Evolutionary conservation across 2,888 invertebrate species (phyloP).

Genomic region (Allolobophora icterica): DNA sequence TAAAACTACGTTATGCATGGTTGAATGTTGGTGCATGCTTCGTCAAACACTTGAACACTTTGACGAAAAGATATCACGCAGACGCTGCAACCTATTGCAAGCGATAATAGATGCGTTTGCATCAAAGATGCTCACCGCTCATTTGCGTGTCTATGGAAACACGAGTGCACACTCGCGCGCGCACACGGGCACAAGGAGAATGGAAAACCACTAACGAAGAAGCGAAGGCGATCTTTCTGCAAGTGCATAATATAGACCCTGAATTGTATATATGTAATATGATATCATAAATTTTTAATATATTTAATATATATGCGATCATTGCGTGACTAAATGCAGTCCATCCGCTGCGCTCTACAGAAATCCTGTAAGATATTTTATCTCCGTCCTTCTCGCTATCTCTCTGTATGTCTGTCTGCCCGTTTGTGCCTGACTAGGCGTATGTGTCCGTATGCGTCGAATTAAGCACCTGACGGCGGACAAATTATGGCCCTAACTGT

Average conservation of each 20-base stretch:
- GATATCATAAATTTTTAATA: not conserved
- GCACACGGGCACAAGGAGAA: not conserved
- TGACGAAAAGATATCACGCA: not conserved
- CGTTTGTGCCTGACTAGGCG: not conserved
- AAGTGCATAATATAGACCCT: not conserved
- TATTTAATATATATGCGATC: not conserved
- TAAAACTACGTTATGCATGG: not conserved
- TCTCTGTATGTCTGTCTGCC: not conserved
- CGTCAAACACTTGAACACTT: not conserved
- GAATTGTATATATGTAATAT: not conserved
- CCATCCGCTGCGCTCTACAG: not conserved
- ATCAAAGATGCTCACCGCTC: not conserved
- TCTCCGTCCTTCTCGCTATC: not conserved
- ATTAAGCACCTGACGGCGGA: not conserved
- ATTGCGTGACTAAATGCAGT: not conserved
- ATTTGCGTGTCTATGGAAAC: conserved; percentile 11
- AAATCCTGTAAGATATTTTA: conserved; percentile 8
- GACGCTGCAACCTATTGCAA: not conserved
- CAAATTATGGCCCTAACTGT: not conserved
- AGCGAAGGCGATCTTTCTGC: not conserved
- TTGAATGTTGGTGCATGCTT: not conserved
- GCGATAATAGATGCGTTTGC: not conserved
- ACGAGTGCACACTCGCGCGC: not conserved
- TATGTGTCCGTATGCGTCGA: not conserved
- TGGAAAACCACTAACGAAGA: not conserved